These are phyloP conservation scores for Sinocyclocheilus grahami DNA, from an alignment of 2,113 vertebrate genomes.

Conservation along the genomic window DNA sequence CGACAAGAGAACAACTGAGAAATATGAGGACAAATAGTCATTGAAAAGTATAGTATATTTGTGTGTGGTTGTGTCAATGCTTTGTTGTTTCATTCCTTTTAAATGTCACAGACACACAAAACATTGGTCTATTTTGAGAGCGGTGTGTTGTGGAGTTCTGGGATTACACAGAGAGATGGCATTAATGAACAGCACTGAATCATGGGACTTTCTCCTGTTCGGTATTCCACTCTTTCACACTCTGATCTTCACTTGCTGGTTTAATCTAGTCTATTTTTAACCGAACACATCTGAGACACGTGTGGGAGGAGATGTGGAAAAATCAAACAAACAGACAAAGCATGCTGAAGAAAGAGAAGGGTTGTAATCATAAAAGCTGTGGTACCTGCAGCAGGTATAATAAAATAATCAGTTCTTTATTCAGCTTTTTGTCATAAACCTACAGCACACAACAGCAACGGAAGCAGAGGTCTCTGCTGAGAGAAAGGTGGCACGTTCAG, in stretches of 20 bases:
- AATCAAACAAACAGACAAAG: conserved; percentile 6
- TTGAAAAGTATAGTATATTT: not conserved
- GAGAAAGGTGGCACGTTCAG: conserved; percentile 48
- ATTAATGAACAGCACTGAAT: conserved; percentile 2
- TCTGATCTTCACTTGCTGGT: conserved; percentile 6
- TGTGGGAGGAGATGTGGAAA: conserved; percentile 43
- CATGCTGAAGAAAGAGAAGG: conserved; percentile 47
- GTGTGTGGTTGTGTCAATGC: not conserved
- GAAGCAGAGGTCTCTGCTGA: conserved; percentile 50
- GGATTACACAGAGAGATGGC: not conserved
- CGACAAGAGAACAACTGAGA: too few species aligned
- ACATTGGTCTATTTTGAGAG: not conserved
- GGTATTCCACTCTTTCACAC: conserved; percentile 22
- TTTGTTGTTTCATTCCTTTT: not conserved
- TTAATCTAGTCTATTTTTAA: conserved; percentile 45
- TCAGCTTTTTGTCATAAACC: conserved; percentile 54
- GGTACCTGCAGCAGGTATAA: not conserved
- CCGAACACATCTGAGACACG: conserved; percentile 38
- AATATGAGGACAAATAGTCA: too few species aligned
- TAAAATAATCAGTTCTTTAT: conserved; percentile 47
- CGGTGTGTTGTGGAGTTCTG: not conserved
- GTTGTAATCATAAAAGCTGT: conserved; percentile 3
- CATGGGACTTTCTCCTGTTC: not conserved
- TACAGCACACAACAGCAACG: conserved; percentile 34
- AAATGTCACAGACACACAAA: not conserved